These are phyloP conservation scores for Drosophila ficusphila DNA, from an alignment of 1,140 invertebrate species.

Conservation along the genomic window DNA sequence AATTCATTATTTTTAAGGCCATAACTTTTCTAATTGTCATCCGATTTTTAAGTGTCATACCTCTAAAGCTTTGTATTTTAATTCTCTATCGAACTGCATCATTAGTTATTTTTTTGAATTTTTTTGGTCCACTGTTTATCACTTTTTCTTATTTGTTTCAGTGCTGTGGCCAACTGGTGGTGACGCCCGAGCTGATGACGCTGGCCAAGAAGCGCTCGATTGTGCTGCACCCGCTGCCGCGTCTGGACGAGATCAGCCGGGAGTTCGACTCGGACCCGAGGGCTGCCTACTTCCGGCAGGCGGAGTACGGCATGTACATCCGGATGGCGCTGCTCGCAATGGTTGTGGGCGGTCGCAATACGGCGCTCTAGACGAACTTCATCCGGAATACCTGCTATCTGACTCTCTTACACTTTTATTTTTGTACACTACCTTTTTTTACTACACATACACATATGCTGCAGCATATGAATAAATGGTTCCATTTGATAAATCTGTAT, in stretches of 20 bases:
- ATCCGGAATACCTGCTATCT: not conserved
- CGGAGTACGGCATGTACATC: constrained; percentile 98
- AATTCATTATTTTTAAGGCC: no score
- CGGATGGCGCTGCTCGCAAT: constrained; percentile 98
- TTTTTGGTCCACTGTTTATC: no score
- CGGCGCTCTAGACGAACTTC: constrained; percentile 24
- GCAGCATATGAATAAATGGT: not conserved
- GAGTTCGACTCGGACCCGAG: constrained; percentile 98
- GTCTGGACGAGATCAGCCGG: constrained; percentile 96
- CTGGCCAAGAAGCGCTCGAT: constrained; percentile 96
- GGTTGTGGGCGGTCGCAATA: constrained; percentile 88
- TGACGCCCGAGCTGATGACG: constrained; percentile 98
- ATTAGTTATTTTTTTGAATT: no score
- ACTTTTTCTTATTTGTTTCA: no score
- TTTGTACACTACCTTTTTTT: constrained; percentile 4
- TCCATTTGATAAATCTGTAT: not conserved
- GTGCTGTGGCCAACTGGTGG: constrained; percentile 93
- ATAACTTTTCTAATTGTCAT: no score
- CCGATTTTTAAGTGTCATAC: no score
- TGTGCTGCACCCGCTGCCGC: constrained; percentile 98
- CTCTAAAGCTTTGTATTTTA: no score
- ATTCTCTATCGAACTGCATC: no score
- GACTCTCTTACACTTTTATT: not conserved
- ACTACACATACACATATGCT: not conserved
- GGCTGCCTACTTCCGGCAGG: constrained; percentile 99